Evolutionary conservation across 1,140 invertebrate species (phyloP), one percentile per base, ranked within the genome.

Genomic region (Caenorhabditis inopinata): DNA sequence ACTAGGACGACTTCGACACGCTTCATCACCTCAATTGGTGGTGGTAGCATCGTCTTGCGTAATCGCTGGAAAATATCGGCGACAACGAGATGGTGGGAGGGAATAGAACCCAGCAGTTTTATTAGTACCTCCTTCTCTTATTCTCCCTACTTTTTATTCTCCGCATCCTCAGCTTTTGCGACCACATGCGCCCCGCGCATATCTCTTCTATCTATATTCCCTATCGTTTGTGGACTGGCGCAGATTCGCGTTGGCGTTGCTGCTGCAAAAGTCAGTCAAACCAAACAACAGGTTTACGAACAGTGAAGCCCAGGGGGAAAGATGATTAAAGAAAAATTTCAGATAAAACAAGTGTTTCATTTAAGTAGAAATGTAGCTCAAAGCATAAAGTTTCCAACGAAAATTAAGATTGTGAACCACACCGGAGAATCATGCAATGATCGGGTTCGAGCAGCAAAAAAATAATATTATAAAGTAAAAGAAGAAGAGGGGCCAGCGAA

Each of bases 211-310:
- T 68, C 58, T 68, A 38, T 68, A 68, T 68, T 68, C 58, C 58
- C 58, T 68, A 68, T 68, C 58, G 58, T 68, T 68, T 68, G 58
- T 68, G 58, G 58, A 68, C 58, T 38, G n/a, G 32, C 58, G 58
- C 58, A 38, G 58, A 23, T 68, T 68, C 58, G 58, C 58, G 58
- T 35, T 68, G n/a, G 58, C 32, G 32, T 38, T 32, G 32, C 32
- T 68, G 58, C 58, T 68, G 58, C 58, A 68, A 68, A 68, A 68
- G 58, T 68, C 58, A 68, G 38, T 14, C 14, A 68, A 68, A 32
- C 58, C 58, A 68, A 68, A 68, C 58, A 68, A 68, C 58, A 68
- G 58, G 58, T 68, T 68, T 68, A 68, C 32, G 58, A 68, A 68
- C 58, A 68, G 32, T 68, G 58, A 68, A 68, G 32, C 25, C 58